Conservation (phyloP, 2,113 vertebrate genomes). For the Hydrochoerus hydrochaeris region DNA sequence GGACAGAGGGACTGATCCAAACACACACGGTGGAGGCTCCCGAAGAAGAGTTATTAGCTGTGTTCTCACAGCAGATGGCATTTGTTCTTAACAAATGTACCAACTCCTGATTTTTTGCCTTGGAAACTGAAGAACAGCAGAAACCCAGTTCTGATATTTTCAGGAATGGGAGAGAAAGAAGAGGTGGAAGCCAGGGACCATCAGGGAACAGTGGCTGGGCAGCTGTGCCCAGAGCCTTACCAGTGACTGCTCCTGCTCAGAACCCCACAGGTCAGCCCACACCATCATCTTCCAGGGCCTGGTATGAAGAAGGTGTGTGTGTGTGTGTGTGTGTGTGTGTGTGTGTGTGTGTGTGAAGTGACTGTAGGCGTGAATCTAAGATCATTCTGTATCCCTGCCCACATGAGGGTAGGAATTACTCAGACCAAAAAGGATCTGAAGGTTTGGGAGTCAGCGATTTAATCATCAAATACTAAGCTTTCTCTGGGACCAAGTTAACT, state of each 20-base stretch:
- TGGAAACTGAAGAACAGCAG: background rate
- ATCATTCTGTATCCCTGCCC: background rate
- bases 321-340: no score
- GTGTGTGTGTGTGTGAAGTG: background rate
- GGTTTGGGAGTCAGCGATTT: background rate
- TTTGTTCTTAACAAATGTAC: slow-evolving; percentile 30
- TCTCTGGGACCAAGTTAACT: background rate
- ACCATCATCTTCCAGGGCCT: background rate
- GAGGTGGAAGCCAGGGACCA: background rate
- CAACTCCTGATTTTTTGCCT: background rate
- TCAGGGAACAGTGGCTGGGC: background rate
- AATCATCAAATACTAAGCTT: background rate
- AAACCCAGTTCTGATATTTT: background rate
- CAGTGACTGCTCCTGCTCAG: background rate
- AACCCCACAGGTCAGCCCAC: background rate
- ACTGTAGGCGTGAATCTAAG: background rate
- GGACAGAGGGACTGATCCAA: fast-evolving
- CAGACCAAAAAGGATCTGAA: background rate
- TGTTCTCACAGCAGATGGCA: slow-evolving; percentile 20
- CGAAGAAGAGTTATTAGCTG: background rate
- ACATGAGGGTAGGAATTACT: background rate
- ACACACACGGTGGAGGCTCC: background rate
- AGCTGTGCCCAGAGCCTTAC: background rate
- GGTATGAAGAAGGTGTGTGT: background rate
- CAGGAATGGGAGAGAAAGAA: background rate